Conservation (phyloP, 2,888 invertebrate genomes). For the Drosophila formosana region DNA sequence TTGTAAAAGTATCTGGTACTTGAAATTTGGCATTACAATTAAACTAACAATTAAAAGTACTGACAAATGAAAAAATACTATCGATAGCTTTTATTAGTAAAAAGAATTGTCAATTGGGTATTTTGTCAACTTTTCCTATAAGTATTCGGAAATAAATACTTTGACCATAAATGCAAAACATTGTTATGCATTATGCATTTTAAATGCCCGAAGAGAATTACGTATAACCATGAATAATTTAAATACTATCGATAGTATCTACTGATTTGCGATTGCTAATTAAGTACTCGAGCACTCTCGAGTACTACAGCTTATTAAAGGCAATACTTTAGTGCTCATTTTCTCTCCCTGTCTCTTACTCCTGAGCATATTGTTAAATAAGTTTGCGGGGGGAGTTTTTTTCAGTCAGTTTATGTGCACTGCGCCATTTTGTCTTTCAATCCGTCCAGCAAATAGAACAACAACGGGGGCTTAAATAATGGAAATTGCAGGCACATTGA, state of each 20-base stretch:
- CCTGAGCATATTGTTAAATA: slow-evolving; percentile 8
- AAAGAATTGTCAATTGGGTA: too few relatives aligned
- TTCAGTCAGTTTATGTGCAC: neutral
- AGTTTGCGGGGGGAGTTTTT: neutral
- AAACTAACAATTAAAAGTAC: too few relatives aligned
- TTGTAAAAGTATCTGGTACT: neutral
- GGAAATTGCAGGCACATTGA: slow-evolving; percentile 12
- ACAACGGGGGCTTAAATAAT: slow-evolving; percentile 35
- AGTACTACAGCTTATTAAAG: neutral
- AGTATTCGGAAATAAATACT: too few relatives aligned
- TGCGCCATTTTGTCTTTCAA: slow-evolving; percentile 44
- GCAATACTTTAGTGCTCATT: neutral
- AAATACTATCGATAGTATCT: neutral
- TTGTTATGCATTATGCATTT: too few relatives aligned
- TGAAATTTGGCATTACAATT: neutral
- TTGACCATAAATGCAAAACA: too few relatives aligned
- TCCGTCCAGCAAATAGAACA: slow-evolving; percentile 41
- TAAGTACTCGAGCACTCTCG: neutral
- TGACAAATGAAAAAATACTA: too few relatives aligned
- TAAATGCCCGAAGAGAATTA: too few relatives aligned
- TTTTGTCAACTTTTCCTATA: too few relatives aligned
- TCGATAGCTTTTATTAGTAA: too few relatives aligned
- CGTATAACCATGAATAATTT: too few relatives aligned
- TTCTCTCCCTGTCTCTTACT: neutral
- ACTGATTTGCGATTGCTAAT: neutral